Base-by-base conservation (phyloP, 1,140 invertebrate species). In the Drosophila eugracilis region DNA sequence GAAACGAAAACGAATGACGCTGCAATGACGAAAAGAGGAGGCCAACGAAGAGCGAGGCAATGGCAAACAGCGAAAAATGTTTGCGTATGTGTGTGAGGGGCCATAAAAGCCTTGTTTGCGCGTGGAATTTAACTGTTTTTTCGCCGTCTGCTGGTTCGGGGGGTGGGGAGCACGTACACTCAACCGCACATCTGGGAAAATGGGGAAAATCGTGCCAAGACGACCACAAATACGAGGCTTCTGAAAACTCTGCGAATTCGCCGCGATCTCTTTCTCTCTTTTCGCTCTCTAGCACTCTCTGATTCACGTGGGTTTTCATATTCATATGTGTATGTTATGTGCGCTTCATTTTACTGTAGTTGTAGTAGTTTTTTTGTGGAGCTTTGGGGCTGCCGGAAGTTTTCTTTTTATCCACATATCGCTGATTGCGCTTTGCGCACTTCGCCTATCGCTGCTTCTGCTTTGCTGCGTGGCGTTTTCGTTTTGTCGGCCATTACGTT, bases 301-400 rank as follows among this genome's bases (percentile, higher is more conserved):
- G 54, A 81, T 86, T 86, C 81, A 86, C 81, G 81, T 86, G 81
- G 81, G 81, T 88, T 86, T 86, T 66, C 83, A 78, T 73, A 62
- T 59, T 26, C 14, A 24, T 28, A 14, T 34, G 45, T 41, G 19
- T 69, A 37, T 48, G 44, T 73, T 39, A 32, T 50, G 41, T 45
- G 42, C 19, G n/a, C 32, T 60, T 52, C 24, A 42, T 48, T 24
- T 50, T 48, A 22, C 10, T 41, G 28, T 52, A 32, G 26, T 72
- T 44, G 54, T 62, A 9, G 36, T 32, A 52, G 52, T 78, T 71
- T 85, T 77, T 85, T 75, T 65, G 70, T 54, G 53, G 58, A 73
- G 83, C 73, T 85, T 84, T 59, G 65, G 60, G 45, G 17, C 77
- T 88, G 78, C 83, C 81, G 81, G 81, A 88, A 86, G 78, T 86